These are phyloP conservation scores for Gracilinanus agilis DNA, from an alignment of 2,113 vertebrate genomes.

Conservation along the genomic window DNA sequence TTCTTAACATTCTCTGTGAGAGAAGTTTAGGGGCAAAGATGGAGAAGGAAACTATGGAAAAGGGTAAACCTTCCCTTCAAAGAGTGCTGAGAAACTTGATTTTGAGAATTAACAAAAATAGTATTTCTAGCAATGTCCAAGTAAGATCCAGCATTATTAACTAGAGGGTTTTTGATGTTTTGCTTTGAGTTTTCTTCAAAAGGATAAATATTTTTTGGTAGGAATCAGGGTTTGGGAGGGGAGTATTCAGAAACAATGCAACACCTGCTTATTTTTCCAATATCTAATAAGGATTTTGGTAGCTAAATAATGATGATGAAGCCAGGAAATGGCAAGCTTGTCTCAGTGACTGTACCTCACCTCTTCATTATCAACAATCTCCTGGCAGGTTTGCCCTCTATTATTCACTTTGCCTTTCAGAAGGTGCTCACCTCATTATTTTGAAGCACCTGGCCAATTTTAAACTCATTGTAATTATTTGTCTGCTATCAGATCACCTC, in stretches of 20 bases:
- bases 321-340: constrained; percentile 23
- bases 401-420: constrained; percentile 23
- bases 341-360: not conserved
- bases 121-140: not conserved
- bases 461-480: constrained; percentile 34
- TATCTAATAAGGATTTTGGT: constrained; percentile 38
- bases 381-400: not conserved
- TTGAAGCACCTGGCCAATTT: constrained; percentile 38
- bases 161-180: not conserved
- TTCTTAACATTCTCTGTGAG: not conserved
- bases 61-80: not conserved
- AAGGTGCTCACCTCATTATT: constrained; percentile 47
- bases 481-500: not conserved
- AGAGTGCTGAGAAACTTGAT: not conserved
- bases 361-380: constrained; percentile 33
- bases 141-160: not conserved
- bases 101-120: not conserved
- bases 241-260: not conserved
- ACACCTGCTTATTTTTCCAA: constrained; percentile 51
- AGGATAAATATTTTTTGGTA: constrained; percentile 26
- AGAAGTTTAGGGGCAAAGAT: no score
- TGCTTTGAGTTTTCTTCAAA: not conserved
- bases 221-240: not conserved
- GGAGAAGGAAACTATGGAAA: not conserved
- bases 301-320: constrained; percentile 31